Evolutionary conservation across 2,113 vertebrate species (phyloP).

Genomic region (Lepus americanus): DNA sequence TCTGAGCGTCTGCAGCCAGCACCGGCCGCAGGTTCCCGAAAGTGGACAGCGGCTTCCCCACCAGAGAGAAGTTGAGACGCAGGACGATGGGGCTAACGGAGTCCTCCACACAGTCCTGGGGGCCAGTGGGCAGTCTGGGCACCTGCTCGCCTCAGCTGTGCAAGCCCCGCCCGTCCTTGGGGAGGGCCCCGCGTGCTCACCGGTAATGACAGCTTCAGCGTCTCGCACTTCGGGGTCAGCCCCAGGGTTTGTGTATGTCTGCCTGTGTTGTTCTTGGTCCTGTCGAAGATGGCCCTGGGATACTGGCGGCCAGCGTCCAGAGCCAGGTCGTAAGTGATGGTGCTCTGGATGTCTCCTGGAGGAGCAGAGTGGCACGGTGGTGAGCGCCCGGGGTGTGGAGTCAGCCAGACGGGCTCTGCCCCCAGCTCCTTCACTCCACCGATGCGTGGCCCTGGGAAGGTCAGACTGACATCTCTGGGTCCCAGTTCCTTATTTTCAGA

Average conservation of each 20-base stretch:
- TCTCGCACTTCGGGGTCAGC: slow-evolving; percentile 47
- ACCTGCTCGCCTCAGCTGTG: background rate
- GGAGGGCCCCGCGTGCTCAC: slow-evolving; percentile 56
- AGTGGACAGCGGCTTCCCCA: slow-evolving; percentile 44
- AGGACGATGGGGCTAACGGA: slow-evolving; percentile 78
- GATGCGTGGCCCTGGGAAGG: background rate
- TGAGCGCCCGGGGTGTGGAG: background rate
- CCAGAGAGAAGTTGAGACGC: slow-evolving; percentile 76
- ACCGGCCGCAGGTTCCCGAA: slow-evolving; percentile 71
- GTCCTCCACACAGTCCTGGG: slow-evolving; percentile 78
- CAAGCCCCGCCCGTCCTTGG: background rate
- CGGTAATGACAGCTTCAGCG: slow-evolving; percentile 58
- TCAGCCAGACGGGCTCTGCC: background rate
- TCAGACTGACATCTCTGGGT: background rate
- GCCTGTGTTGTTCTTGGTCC: slow-evolving; percentile 39
- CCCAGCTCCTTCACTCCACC: background rate
- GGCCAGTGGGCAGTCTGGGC: background rate
- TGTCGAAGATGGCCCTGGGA: slow-evolving; percentile 69
- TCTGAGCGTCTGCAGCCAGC: slow-evolving; percentile 62
- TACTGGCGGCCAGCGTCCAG: slow-evolving; percentile 65
- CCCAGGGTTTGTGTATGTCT: background rate
- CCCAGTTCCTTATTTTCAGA: slow-evolving; percentile 42
- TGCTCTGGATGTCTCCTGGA: slow-evolving; percentile 69
- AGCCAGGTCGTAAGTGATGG: slow-evolving; percentile 68
- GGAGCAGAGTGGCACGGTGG: background rate